A percentile compares a stretch with the other conserved stretches of the same genome.
These are phyloP conservation scores for Decapterus maruadsi DNA, from an alignment of 2,797 vertebrate genomes.

Conservation along the genomic window DNA sequence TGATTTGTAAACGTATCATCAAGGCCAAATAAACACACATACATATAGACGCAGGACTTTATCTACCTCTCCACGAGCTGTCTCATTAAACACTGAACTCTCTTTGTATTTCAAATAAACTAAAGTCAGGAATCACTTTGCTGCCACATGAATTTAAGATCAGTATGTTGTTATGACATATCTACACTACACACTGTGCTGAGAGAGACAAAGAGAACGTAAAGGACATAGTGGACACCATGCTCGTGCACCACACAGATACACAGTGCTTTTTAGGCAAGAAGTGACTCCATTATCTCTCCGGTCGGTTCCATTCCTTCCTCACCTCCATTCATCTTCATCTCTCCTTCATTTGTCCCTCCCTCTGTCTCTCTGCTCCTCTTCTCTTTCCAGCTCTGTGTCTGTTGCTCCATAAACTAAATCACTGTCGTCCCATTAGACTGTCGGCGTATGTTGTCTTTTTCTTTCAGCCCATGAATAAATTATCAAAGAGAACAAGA, in stretches of 20 bases:
- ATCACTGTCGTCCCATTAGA: slow-evolving; percentile 67
- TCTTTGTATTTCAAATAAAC: not conserved
- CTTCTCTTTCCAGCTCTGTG: not conserved
- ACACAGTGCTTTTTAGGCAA: slow-evolving; percentile 34
- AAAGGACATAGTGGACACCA: slow-evolving; percentile 22
- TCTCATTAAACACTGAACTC: no score
- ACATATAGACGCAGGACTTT: no score
- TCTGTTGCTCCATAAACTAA: slow-evolving; percentile 56
- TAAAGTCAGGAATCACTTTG: not conserved
- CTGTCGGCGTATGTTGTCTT: slow-evolving; percentile 67
- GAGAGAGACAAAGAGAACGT: slow-evolving; percentile 1
- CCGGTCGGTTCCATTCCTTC: slow-evolving; percentile 41
- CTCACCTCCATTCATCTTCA: slow-evolving; percentile 62
- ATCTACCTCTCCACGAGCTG: no score
- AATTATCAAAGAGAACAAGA: slow-evolving; percentile 81
- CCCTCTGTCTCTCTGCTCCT: slow-evolving; percentile 2
- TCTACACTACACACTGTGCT: not conserved
- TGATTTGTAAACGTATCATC: no score
- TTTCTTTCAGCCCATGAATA: slow-evolving; percentile 79
- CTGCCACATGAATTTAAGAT: not conserved
- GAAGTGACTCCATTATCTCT: slow-evolving; percentile 55
- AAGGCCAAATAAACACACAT: no score
- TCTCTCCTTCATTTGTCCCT: slow-evolving; percentile 63
- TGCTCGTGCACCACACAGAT: not conserved
- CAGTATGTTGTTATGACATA: not conserved